Base-by-base conservation (phyloP, 2,888 invertebrate species). In the Nasonovia ribisnigri region DNA sequence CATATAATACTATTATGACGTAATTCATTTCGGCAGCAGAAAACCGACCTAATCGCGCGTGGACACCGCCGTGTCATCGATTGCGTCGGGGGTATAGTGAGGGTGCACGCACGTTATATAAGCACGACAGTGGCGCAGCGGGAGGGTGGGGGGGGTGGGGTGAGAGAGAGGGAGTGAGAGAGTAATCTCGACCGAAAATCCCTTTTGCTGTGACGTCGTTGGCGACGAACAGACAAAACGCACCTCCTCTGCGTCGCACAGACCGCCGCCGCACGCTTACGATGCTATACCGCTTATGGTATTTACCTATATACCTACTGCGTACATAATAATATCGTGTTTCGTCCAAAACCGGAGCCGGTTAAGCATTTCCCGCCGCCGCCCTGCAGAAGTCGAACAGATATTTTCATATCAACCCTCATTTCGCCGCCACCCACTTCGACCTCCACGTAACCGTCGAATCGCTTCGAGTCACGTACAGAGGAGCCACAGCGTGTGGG, bases 391-490 rank as follows among this genome's bases (percentile, higher is more conserved):
- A 67, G 67, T 90, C 60, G n/a, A 67, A 60, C 46, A n/a, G 46
- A 90, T 46, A 43, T 90, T n/a, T 60, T 51, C 90, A 51, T 51
- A 26, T 42, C 60, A 42, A 90, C 60, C 67, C 48, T 77, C 77
- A 3, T 36, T 20, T 48, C 90, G 20, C 20, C 20, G 24, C 2
- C 11, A 24, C 48, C n/a, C 2, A 16, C 29, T 1, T 29, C 16
- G 43, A 3, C 24, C 3, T 0, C 3, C 90, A 20, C 4, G n/a
- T n/a, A 6, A 36, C 48, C 43, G 67, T 24, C 3, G 29, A 84
- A 84, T 42, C 84, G 51, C 84, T 91, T 91, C 42, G 16, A 54
- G 84, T 91, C 91, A 91, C 91, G 91, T 91, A 91, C 54, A 84
- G 57, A 46, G 26, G 36, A 42, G 51, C 20, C 84, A 1, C 42